Conservation (phyloP, 2,888 invertebrate genomes). For the Eupithecia subumbrata region DNA sequence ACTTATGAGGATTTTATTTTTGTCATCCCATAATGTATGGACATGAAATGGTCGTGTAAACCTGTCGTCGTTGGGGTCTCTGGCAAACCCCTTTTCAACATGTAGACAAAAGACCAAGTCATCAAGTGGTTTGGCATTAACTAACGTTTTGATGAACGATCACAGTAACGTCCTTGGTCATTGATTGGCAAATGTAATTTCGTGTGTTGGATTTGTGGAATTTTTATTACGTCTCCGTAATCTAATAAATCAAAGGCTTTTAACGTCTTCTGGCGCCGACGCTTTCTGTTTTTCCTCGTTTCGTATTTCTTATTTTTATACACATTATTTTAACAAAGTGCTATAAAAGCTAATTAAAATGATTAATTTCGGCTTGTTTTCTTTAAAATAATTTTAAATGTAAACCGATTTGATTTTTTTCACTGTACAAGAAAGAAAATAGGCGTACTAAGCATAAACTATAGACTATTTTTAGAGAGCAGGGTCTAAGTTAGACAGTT, state of each 20-base stretch:
- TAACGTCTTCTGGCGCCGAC: constrained; percentile 39
- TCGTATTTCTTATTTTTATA: constrained; percentile 31
- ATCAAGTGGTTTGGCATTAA: constrained; percentile 21
- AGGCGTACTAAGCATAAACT: not conserved
- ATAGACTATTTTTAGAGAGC: not conserved
- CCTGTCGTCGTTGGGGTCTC: not conserved
- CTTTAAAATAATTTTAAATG: not conserved
- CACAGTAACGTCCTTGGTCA: constrained; percentile 30
- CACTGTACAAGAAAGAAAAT: not conserved
- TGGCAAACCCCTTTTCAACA: not conserved
- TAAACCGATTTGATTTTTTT: not conserved
- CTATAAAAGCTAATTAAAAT: constrained; percentile 1
- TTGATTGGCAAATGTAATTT: constrained; percentile 47
- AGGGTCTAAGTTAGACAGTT: not conserved
- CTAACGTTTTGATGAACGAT: constrained; percentile 33
- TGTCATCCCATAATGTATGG: no score
- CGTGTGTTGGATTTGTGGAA: constrained; percentile 41
- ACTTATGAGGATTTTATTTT: not conserved
- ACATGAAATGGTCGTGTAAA: not conserved
- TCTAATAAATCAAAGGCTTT: constrained; percentile 54
- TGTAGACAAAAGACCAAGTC: constrained; percentile 2
- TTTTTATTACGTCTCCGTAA: constrained; percentile 52
- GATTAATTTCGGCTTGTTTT: not conserved
- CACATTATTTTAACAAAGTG: not conserved
- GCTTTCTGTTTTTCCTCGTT: constrained; percentile 47